Conservation (phyloP, 2,113 vertebrate species). For the Gavia stellata region DNA sequence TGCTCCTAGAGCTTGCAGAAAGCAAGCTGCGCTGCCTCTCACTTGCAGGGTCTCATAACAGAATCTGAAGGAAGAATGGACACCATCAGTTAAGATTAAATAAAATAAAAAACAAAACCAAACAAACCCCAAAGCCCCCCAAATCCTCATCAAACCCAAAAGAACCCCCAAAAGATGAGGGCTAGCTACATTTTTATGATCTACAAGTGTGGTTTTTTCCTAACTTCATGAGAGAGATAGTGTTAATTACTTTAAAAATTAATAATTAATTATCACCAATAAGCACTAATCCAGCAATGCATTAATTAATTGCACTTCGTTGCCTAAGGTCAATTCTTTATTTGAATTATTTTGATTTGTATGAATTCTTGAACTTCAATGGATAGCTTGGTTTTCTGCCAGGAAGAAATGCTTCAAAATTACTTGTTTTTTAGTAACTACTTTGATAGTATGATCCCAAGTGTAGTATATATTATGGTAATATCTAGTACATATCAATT, state of each 20-base stretch:
- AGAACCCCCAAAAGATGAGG: not conserved
- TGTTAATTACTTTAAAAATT: not conserved
- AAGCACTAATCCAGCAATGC: not conserved
- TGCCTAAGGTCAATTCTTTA: not conserved
- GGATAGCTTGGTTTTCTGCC: not conserved
- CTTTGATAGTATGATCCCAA: not conserved
- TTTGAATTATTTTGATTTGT: not conserved
- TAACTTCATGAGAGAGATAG: not conserved
- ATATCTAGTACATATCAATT: not conserved
- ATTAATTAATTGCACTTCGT: not conserved
- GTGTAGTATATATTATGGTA: not conserved
- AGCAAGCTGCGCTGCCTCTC: not conserved
- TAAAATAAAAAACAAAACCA: not conserved
- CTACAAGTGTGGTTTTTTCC: not conserved
- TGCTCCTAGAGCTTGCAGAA: not conserved
- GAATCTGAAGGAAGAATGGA: not conserved
- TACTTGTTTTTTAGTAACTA: not conserved
- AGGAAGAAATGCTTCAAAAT: not conserved
- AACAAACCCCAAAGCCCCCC: not conserved
- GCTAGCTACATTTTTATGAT: not conserved
- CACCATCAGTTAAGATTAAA: not conserved
- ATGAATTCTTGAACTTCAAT: not conserved
- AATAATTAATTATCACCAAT: not conserved
- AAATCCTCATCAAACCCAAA: not conserved
- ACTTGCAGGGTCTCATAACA: not conserved